phyloP scores from a whole-genome alignment of 1,140 invertebrate genomes.

The Brachionus rubens region DNA sequence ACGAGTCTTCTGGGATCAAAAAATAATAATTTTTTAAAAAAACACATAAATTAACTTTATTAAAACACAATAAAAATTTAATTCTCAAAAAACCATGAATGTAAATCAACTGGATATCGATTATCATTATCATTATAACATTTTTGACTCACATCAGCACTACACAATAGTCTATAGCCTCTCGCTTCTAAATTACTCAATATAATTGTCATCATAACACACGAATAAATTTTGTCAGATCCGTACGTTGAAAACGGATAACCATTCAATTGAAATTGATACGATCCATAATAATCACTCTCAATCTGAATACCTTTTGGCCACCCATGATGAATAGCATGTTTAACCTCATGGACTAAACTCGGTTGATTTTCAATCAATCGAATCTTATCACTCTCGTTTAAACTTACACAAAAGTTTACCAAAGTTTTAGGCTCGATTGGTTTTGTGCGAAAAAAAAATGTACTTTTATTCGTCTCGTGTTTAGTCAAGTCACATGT shows the following conservation, averaged over 20 bases:
- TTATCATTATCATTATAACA: not conserved
- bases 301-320: conserved; percentile 6
- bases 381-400: conserved; percentile 18
- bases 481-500: conserved; percentile 13
- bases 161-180: not conserved
- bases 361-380: not conserved
- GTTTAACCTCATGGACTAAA: not conserved
- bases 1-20: no score
- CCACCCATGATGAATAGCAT: not conserved
- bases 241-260: conserved; percentile 28
- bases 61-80: not conserved
- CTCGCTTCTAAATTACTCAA: not conserved
- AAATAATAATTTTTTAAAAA: no score
- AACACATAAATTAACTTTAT: not conserved
- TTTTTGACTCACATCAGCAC: conserved; percentile 33
- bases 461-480: conserved; percentile 6
- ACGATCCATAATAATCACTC: conserved; percentile 3
- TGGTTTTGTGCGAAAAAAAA: conserved; percentile 20
- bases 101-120: not conserved
- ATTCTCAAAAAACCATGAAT: conserved; percentile 29
- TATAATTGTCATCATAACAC: conserved; percentile 21
- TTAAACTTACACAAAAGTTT: conserved; percentile 15
- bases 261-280: not conserved
- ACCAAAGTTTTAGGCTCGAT: conserved; percentile 1
- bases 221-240: not conserved